Evolutionary conservation across 2,888 invertebrate species (phyloP), one percentile per base, ranked within the genome.

Genomic region (Thecocarcelia acutangulata): DNA sequence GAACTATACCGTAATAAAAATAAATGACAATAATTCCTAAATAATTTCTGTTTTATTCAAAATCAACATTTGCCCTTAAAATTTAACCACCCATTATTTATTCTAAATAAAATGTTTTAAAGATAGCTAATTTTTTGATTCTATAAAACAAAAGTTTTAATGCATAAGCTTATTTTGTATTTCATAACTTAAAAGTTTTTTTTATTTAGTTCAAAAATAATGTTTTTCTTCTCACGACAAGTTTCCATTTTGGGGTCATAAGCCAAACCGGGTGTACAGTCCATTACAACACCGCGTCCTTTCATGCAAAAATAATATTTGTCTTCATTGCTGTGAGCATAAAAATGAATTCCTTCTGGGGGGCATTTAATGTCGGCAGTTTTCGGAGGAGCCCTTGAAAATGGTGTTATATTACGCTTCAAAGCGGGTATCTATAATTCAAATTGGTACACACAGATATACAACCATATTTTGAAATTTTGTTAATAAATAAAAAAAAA

Each of bases 181-280:
- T 24, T 24, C 5, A 24, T 3, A 24, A 5, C 5, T 24, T 24
- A 11, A 54, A 15, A 12, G 2, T 54, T 11, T 9, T 24, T 13
- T 24, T n/a, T 5, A n/a, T 9, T 33, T 33, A 12, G 17, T 24
- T 6, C 8, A 40, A 40, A 13, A 58, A 40, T 8, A 50, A 87
- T 48, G 58, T 86, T 83, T 40, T 84, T 74, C 0, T 87, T 86
- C 44, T 87, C 86, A 24, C 89, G 88, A 73, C 90, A 90, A 12
- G 87, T 83, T 72, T 87, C 85, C 12, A 66, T 63, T 40, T 78
- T 77, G 54, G 82, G 72, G 79, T 90, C 90, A 74, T 86, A 90
- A 0, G 87, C 79, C 63, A 90, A 83, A 3, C 90, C 90, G 3
- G 90, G 90, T 5, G 90, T 87, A 78, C 90, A 90, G 24, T 89